Evolutionary conservation across 2,888 invertebrate species (phyloP), one percentile per base, ranked within the genome.

Genomic region (Silvanus unidentatus): DNA sequence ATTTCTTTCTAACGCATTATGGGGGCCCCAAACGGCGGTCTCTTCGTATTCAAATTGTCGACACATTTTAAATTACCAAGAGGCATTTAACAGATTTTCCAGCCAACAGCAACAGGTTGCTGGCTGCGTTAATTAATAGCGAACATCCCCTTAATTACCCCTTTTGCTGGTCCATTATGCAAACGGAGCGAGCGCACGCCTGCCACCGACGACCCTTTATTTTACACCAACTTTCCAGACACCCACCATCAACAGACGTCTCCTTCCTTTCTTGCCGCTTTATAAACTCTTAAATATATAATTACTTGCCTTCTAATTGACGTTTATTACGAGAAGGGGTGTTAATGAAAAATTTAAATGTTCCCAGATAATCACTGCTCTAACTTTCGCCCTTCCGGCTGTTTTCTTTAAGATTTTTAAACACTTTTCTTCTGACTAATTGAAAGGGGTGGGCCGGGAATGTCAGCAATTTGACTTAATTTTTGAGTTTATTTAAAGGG

Each of bases 91-190:
- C 58, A 59, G 62, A 60, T 55, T 58, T 52, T 13, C 16, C 14
- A 37, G 11, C 49, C 42, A 32, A 41, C 50, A 49, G 66, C 70
- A 70, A 70, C 70, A 70, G 69, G 69, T 70, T 55, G 59, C 50
- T 59, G n/a, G 37, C 37, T 16, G 37, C n/a, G 60, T 70, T 71
- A 71, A 71, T 71, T 71, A 69, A 70, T 69, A 68, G 69, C 65
- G 58, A 66, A 60, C 69, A 68, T 68, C 69, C 70, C 69, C 69
- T 69, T 71, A 70, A 71, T 70, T 71, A 70, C 68, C 71, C 70
- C 70, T 69, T 71, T 70, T 60, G 62, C 53, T 67, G 70, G 69
- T 69, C 69, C 70, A 70, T 70, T 70, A 70, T 70, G 70, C 69
- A 70, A 70, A 70, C 63, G 59, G 53, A 47, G 51, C 50, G 48